Evolutionary conservation across 64 coral and sea anemone genomes (phyloP).

Genomic region (Stichodactyla mertensii): DNA sequence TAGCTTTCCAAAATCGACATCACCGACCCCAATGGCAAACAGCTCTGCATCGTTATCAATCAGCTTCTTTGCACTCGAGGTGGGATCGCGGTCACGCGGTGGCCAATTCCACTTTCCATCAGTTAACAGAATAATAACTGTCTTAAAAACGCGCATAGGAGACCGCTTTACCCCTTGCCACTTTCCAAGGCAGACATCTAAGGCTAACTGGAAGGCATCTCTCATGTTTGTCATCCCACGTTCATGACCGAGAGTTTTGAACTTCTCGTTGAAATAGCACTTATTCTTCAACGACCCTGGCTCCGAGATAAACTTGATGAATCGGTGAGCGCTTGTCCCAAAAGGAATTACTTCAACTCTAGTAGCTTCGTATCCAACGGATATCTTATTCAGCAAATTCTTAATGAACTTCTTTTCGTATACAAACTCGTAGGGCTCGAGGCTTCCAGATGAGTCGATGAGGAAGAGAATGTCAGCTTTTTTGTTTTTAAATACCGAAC

Average conservation of each 20-base stretch:
- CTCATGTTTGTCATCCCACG: constrained; percentile 53
- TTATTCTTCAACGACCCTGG: constrained; percentile 37
- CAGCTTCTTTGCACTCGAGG: constrained; percentile 13
- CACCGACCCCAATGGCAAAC: constrained; percentile 65
- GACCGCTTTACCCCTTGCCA: constrained; percentile 17
- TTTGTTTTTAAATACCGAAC: constrained; percentile 23
- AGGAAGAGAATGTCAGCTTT: constrained; percentile 75
- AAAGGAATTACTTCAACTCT: constrained; percentile 83
- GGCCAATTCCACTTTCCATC: constrained; percentile 65
- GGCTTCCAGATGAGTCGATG: constrained; percentile 72
- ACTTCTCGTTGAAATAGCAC: constrained; percentile 71
- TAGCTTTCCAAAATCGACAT: constrained; percentile 25
- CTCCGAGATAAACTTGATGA: constrained; percentile 56
- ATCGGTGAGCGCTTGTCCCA: neutral
- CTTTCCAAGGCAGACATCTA: constrained; percentile 35
- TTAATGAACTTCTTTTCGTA: constrained; percentile 71
- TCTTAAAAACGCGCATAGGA: constrained; percentile 21
- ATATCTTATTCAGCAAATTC: constrained; percentile 64
- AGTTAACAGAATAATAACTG: constrained; percentile 55
- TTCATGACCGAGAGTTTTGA: constrained; percentile 5
- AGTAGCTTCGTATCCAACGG: constrained; percentile 52
- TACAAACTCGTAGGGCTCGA: constrained; percentile 21
- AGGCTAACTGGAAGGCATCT: constrained; percentile 37
- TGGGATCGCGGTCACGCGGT: neutral
- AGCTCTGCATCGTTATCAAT: constrained; percentile 19